Evolutionary conservation across 1,140 invertebrate species (phyloP).

Genomic region (Spodoptera litura): DNA sequence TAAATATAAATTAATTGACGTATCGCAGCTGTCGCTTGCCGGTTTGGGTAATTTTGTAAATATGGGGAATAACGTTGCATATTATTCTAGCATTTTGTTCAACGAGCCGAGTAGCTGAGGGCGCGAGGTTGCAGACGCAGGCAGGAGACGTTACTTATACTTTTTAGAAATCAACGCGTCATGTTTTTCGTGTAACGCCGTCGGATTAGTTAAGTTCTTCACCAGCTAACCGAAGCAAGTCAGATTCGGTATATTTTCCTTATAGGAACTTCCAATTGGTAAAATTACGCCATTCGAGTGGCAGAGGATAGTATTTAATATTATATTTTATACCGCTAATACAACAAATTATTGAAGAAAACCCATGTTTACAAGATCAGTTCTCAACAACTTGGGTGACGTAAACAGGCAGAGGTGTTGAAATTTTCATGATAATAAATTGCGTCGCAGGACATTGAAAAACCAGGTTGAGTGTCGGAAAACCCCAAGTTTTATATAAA

Average conservation of each 20-base stretch:
- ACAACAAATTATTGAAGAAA: neutral
- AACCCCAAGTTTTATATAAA: slow-evolving; percentile 57
- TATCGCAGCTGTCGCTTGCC: slow-evolving; percentile 19
- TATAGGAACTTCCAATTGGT: neutral
- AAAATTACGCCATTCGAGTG: neutral
- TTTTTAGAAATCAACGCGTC: neutral
- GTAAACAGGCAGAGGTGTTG: slow-evolving; percentile 37
- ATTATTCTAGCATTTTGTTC: neutral
- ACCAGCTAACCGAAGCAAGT: neutral
- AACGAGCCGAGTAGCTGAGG: neutral
- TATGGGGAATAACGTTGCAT: slow-evolving; percentile 19
- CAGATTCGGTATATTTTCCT: neutral
- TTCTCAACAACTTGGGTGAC: slow-evolving; percentile 25
- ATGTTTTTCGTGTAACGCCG: neutral
- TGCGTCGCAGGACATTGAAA: slow-evolving; percentile 53
- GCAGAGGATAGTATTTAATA: too few relatives aligned
- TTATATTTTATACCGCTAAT: too few relatives aligned
- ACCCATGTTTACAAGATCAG: slow-evolving; percentile 15
- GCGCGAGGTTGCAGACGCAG: slow-evolving; percentile 3
- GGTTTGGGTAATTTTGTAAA: slow-evolving; percentile 6
- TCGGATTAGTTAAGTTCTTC: neutral
- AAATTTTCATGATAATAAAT: slow-evolving; percentile 54
- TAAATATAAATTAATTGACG: slow-evolving; percentile 37
- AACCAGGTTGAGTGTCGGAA: slow-evolving; percentile 62
- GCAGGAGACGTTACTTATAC: slow-evolving; percentile 16